Evolutionary conservation across 1,140 invertebrate species (phyloP).

Genomic region (Heliothis subflexa): DNA sequence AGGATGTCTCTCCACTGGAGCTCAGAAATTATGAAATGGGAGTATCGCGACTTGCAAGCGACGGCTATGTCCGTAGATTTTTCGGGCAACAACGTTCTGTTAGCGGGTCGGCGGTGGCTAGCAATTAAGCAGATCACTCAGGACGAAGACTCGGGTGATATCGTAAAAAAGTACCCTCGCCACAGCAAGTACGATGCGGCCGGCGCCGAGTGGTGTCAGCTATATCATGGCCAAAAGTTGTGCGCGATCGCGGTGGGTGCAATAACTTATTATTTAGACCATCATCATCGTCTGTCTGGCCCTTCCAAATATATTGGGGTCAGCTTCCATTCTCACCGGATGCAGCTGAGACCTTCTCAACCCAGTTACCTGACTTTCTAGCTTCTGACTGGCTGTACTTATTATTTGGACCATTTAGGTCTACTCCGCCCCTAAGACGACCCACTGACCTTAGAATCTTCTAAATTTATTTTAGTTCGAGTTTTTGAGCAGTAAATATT

Average conservation of each 20-base stretch:
- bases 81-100: slow-evolving; percentile 92
- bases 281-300: too few species aligned
- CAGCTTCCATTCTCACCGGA: too few species aligned
- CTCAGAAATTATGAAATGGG: slow-evolving; percentile 85
- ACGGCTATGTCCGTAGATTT: slow-evolving; percentile 96
- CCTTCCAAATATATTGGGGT: too few species aligned
- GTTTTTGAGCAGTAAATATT: too few species aligned
- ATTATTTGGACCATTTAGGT: too few species aligned
- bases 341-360: too few species aligned
- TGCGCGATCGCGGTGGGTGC: slow-evolving; percentile 95
- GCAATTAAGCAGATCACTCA: slow-evolving; percentile 92
- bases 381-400: too few species aligned
- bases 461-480: too few species aligned
- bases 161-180: slow-evolving; percentile 92
- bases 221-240: slow-evolving; percentile 90
- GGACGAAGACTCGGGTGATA: slow-evolving; percentile 90
- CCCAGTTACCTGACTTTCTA: too few species aligned
- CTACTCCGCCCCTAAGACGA: too few species aligned
- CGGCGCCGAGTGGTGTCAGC: slow-evolving; percentile 96
- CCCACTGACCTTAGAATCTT: too few species aligned
- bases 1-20: slow-evolving; percentile 84
- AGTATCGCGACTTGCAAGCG: slow-evolving; percentile 90
- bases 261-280: not conserved
- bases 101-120: slow-evolving; percentile 94
- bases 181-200: slow-evolving; percentile 98